Evolutionary conservation across 2,797 vertebrate species (phyloP).

Genomic region (Falco rusticolus): DNA sequence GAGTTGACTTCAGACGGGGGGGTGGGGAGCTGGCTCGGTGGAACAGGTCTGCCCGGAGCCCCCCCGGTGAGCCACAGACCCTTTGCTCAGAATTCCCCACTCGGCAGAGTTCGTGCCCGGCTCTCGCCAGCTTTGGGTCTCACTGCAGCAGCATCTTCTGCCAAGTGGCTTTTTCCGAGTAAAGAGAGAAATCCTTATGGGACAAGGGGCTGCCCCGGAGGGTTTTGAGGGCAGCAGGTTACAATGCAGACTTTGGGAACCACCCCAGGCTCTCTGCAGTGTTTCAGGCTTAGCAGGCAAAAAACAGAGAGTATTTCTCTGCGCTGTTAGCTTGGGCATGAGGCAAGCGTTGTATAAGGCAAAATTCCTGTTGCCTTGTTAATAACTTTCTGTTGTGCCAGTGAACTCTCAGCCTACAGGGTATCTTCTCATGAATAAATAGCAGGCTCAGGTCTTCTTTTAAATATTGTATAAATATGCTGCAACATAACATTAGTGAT

Average conservation of each 20-base stretch:
- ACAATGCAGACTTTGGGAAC: not conserved
- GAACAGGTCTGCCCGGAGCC: not conserved
- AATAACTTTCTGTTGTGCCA: not conserved
- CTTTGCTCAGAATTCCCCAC: not conserved
- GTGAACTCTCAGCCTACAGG: not conserved
- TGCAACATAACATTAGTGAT: not conserved
- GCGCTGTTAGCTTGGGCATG: not conserved
- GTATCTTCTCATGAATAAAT: slow-evolving; percentile 38
- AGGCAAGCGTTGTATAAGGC: not conserved
- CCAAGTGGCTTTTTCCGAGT: not conserved
- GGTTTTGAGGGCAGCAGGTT: not conserved
- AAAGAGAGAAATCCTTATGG: not conserved
- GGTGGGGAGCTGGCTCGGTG: not conserved
- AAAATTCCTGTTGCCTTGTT: slow-evolving; percentile 11
- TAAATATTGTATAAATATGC: slow-evolving; percentile 45
- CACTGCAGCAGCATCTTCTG: not conserved
- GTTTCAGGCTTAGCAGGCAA: not conserved
- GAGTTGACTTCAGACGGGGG: not conserved
- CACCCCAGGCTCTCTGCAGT: not conserved
- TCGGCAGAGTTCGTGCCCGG: not conserved
- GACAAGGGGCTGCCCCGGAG: not conserved
- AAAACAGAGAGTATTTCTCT: not conserved
- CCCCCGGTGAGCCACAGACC: not conserved
- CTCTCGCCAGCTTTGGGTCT: not conserved
- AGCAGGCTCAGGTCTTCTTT: slow-evolving; percentile 12